These are phyloP conservation scores for Heterodera filipjevi DNA, from an alignment of 2,888 invertebrate species.

Conservation along the genomic window DNA sequence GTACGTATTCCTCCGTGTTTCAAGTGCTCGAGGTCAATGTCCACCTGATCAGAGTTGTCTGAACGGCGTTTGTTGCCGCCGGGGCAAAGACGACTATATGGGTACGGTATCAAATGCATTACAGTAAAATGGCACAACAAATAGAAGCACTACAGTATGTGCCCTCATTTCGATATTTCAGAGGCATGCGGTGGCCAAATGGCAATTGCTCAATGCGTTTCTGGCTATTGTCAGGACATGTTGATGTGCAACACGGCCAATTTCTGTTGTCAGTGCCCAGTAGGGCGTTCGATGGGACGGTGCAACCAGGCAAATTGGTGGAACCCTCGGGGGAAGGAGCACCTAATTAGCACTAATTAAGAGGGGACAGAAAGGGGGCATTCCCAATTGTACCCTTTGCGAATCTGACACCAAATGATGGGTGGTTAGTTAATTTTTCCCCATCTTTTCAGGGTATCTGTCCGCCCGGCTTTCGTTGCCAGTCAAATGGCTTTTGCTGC, in stretches of 20 bases:
- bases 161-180: slow-evolving; percentile 34
- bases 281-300: slow-evolving; percentile 55
- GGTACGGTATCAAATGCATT: slow-evolving; percentile 37
- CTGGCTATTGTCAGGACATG: slow-evolving; percentile 46
- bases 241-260: slow-evolving; percentile 56
- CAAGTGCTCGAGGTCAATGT: slow-evolving; percentile 52
- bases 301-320: slow-evolving; percentile 52
- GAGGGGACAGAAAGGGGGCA: too few relatives aligned
- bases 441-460: slow-evolving; percentile 45
- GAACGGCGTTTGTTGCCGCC: slow-evolving; percentile 60
- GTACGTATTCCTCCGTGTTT: too few relatives aligned
- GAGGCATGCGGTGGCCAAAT: slow-evolving; percentile 59
- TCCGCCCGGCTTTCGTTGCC: slow-evolving; percentile 55
- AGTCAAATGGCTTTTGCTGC: slow-evolving; percentile 58
- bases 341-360: too few relatives aligned
- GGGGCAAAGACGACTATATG: slow-evolving; percentile 52
- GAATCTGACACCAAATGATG: too few relatives aligned
- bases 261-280: slow-evolving; percentile 60
- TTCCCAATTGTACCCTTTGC: neutral
- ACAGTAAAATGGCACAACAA: too few relatives aligned
- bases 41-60: slow-evolving; percentile 54
- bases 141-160: neutral
- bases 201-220: slow-evolving; percentile 49
- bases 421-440: neutral
- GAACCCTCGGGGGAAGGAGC: neutral